A percentile compares a stretch with the other conserved stretches of the same genome.
These are phyloP conservation scores for Leptinotarsa tumamoca DNA, from an alignment of 2,888 invertebrate species.

Conservation along the genomic window DNA sequence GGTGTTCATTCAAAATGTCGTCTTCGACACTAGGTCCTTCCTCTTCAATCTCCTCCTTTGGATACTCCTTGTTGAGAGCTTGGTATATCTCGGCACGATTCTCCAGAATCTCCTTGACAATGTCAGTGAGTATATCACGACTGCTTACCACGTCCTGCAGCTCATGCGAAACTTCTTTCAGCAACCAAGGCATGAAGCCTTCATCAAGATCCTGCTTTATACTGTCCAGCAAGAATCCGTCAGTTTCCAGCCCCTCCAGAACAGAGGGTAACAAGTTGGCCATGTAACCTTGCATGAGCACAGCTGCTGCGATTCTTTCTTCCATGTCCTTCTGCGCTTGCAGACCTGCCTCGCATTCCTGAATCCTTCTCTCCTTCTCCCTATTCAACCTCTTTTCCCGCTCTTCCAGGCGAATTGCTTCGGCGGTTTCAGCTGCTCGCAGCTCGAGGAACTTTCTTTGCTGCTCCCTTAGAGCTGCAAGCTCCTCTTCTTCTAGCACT, in stretches of 20 bases:
- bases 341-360: conserved; percentile 75
- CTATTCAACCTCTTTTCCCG: conserved; percentile 77
- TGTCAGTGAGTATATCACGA: conserved; percentile 84
- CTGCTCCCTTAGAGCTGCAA: conserved; percentile 83
- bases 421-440: conserved; percentile 85
- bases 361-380: conserved; percentile 81
- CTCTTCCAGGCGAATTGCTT: conserved; percentile 79
- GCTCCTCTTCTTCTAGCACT: conserved; percentile 93
- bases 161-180: conserved; percentile 83
- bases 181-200: conserved; percentile 89
- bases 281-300: conserved; percentile 87
- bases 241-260: conserved; percentile 82
- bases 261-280: conserved; percentile 88
- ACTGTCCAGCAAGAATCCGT: conserved; percentile 76
- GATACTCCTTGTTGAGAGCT: conserved; percentile 59
- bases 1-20: conserved; percentile 58
- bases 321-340: conserved; percentile 80
- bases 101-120: conserved; percentile 82
- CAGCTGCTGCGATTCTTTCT: conserved; percentile 80
- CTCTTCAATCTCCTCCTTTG: conserved; percentile 54
- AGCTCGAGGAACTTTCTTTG: conserved; percentile 79
- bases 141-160: conserved; percentile 85
- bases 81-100: conserved; percentile 76
- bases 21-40: conserved; percentile 58
- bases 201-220: conserved; percentile 79